These are phyloP conservation scores for Apis dorsata DNA, from an alignment of 1,140 invertebrate species.

Conservation along the genomic window DNA sequence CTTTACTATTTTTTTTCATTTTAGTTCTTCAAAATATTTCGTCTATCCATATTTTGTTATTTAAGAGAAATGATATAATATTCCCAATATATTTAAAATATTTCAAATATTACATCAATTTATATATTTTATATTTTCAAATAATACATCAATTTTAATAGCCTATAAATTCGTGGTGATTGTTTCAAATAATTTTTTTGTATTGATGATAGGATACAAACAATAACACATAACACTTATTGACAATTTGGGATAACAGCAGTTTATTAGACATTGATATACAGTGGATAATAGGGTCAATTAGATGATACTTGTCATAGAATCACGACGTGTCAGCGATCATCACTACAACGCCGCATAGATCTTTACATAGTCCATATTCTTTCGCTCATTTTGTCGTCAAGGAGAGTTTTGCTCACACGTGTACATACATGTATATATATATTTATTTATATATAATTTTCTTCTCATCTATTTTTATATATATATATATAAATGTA, in stretches of 20 bases:
- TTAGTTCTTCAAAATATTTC: too few species aligned
- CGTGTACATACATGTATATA: constrained; percentile 51
- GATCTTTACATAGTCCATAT: constrained; percentile 40
- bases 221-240: constrained; percentile 16
- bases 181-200: background rate
- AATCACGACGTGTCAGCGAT: constrained; percentile 65
- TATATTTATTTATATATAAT: constrained; percentile 43
- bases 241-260: constrained; percentile 71
- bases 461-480: constrained; percentile 47
- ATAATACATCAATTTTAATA: background rate
- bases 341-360: constrained; percentile 32
- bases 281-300: constrained; percentile 75
- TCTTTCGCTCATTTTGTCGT: constrained; percentile 13
- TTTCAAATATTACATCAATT: background rate
- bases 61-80: too few species aligned
- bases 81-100: background rate
- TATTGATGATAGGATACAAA: background rate
- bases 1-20: too few species aligned
- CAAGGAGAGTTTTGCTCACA: constrained; percentile 46
- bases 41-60: background rate
- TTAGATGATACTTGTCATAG: constrained; percentile 65
- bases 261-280: constrained; percentile 81
- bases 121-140: background rate
- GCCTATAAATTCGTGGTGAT: background rate
- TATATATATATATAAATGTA: constrained; percentile 49